Evolutionary conservation across 2,888 invertebrate genomes (phyloP).

Genomic region (Saturnia japonica): DNA sequence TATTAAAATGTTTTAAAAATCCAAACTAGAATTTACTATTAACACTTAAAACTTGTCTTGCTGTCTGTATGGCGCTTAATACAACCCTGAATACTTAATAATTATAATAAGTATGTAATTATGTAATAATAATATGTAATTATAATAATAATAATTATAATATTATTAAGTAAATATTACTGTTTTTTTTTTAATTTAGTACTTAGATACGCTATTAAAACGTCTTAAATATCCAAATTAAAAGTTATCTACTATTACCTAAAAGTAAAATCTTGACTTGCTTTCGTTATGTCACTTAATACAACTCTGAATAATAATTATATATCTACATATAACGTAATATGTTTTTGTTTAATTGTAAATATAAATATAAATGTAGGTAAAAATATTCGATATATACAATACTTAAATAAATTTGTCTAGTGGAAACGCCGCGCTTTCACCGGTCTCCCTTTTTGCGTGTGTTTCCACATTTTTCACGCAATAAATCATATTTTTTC

Average conservation of each 20-base stretch:
- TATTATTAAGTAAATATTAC: no score
- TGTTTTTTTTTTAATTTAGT: no score
- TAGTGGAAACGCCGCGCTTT: conserved; percentile 75
- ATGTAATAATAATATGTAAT: no score
- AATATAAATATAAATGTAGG: conserved; percentile 1
- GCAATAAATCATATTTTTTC: conserved; percentile 82
- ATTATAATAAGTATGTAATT: no score
- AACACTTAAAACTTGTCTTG: background rate
- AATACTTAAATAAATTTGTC: conserved; percentile 72
- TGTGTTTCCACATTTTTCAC: conserved; percentile 82
- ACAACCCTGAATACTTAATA: no score
- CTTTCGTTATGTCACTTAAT: no score
- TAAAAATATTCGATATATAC: conserved; percentile 14
- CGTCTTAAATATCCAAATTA: no score
- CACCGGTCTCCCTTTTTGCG: conserved; percentile 75
- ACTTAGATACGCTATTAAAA: no score
- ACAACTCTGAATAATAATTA: no score
- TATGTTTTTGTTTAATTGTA: background rate
- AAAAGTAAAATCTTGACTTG: no score
- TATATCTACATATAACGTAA: background rate
- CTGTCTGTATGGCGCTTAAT: background rate
- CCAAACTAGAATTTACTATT: background rate
- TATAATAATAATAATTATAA: no score
- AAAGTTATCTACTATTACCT: no score
- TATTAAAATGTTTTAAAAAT: background rate